Percentiles rank a stretch among this genome's conserved stretches.
These are phyloP conservation scores for Drosophila kambysellisi DNA, from an alignment of 2,888 invertebrate genomes.

Conservation along the genomic window DNA sequence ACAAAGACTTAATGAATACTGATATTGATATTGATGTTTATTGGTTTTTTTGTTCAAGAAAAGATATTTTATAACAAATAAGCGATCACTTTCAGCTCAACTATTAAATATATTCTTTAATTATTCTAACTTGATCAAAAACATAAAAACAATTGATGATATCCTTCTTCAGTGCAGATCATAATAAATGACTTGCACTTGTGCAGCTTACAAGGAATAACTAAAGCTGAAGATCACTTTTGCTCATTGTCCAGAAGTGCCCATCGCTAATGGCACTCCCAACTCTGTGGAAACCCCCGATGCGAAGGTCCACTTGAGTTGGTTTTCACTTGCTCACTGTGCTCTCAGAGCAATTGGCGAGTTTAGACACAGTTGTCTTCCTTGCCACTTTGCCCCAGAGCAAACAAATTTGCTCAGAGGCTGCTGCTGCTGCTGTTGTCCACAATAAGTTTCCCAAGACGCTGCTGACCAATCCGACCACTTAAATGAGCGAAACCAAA, in stretches of 20 bases:
- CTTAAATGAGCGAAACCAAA: conserved; percentile 37
- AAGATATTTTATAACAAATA: background rate
- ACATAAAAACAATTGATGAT: background rate
- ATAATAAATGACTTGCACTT: conserved; percentile 36
- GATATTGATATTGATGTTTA: background rate
- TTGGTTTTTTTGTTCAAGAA: background rate
- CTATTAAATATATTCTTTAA: background rate
- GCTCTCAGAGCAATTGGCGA: conserved; percentile 27
- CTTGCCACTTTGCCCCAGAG: conserved; percentile 39
- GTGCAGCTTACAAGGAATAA: conserved; percentile 25
- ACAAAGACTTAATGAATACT: background rate
- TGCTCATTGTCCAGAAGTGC: conserved; percentile 23
- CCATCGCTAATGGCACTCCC: conserved; percentile 32
- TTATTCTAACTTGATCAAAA: background rate
- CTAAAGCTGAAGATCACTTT: conserved; percentile 36
- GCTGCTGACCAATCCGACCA: conserved; percentile 55
- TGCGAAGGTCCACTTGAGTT: conserved; percentile 14
- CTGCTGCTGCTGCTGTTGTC: conserved; percentile 16
- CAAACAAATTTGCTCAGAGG: conserved; percentile 46
- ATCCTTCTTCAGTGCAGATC: conserved; percentile 15
- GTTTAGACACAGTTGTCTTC: conserved; percentile 45
- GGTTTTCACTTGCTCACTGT: background rate
- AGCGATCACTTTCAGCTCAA: background rate
- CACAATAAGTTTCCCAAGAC: conserved; percentile 54
- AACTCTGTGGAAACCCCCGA: conserved; percentile 27